Percentiles rank a stretch among this genome's conserved stretches.
phyloP scores from a whole-genome alignment of 2,113 vertebrate species.

The Tychaedon coryphoeus region DNA sequence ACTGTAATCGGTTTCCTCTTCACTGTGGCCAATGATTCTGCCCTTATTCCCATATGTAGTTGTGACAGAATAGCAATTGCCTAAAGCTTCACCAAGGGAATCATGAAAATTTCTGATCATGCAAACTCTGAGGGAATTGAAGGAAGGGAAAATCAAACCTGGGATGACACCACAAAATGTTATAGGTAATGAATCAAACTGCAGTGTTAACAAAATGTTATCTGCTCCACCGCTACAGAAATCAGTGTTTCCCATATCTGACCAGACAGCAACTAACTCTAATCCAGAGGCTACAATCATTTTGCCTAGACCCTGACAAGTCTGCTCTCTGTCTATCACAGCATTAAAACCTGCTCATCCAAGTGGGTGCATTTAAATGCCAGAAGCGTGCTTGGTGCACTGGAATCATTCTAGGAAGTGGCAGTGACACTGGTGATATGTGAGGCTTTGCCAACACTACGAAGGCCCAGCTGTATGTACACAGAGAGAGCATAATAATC shows the following conservation, averaged over 20 bases:
- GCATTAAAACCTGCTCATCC: background rate
- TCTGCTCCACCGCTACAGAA: background rate
- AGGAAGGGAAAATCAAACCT: background rate
- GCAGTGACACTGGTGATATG: background rate
- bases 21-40: background rate
- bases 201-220: background rate
- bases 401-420: background rate
- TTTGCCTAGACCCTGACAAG: background rate
- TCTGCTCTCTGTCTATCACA: background rate
- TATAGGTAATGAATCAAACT: background rate
- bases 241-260: background rate
- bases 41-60: background rate
- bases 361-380: background rate
- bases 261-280: background rate
- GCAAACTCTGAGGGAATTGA: background rate
- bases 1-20: background rate
- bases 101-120: background rate
- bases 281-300: background rate
- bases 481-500: background rate
- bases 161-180: background rate
- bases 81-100: background rate
- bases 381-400: background rate
- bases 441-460: background rate
- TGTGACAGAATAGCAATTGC: background rate
- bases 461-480: background rate